Base-by-base conservation (phyloP, 1,140 invertebrate genomes). In the Berghia stephanieae region DNA sequence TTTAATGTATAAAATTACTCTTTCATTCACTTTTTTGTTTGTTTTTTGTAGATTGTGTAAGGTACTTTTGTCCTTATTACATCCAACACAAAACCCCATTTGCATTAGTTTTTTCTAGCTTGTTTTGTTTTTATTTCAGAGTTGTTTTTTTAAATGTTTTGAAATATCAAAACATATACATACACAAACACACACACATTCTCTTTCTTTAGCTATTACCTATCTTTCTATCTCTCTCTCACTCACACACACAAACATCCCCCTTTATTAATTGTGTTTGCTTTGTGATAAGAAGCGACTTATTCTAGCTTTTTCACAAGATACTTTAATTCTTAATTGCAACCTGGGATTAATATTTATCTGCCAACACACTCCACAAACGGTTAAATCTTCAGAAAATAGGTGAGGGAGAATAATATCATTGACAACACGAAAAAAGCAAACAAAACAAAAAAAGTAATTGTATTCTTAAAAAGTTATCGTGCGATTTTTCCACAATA, bases 141-240 rank as follows among this genome's bases (percentile, higher is more conserved):
- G n/a, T n/a, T n/a, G n/a, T n/a, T n/a, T 49, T 49, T 13, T 13
- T 27, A 49, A 16, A 63, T 34, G n/a, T 63, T 1, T 27, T 27
- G 8, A 27, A 63, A 24, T 1, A 16, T 16, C 1, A 63, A 0
- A 31, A 31, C 63, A 27, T 34, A 66, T 38, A 27, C 63, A 4
- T 38, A 3, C 31, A 66, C 63, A 27, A 31, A 66, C 31, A 38
- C 63, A 66, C 60, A 66, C 60, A 66, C 60, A 60, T n/a, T 5
- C 6, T 5, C 57, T 27, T 60, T 31, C 24, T n/a, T n/a, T n/a
- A 60, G n/a, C 24, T 8, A 31, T n/a, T n/a, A 31, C 42, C 63
- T 67, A 4, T 67, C 63, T 31, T 38, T 67, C 63, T 67, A 4
- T 67, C 63, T 67, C 63, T 67, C 8, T 67, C 27, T 67, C 63